Evolutionary conservation across 2,113 vertebrate species (phyloP).

Genomic region (Triplophysa dalaica): DNA sequence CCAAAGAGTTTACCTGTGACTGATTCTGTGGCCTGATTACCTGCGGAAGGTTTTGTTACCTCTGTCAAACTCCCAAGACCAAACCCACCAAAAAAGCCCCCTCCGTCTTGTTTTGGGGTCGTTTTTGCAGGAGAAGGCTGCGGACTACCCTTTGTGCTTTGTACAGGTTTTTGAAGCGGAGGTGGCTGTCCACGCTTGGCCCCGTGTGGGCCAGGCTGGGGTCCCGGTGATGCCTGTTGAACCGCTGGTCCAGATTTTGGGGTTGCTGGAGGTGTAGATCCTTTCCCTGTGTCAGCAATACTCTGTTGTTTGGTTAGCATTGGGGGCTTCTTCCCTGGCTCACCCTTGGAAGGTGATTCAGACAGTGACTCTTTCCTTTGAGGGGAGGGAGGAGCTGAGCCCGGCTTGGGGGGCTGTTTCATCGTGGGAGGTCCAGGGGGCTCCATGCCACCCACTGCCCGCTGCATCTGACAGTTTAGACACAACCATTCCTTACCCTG

Average conservation of each 20-base stretch:
- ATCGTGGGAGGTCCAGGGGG: slow-evolving; percentile 68
- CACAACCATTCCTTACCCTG: slow-evolving; percentile 97
- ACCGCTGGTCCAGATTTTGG: slow-evolving; percentile 63
- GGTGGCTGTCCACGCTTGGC: slow-evolving; percentile 58
- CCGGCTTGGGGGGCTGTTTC: slow-evolving; percentile 72
- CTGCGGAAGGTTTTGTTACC: slow-evolving; percentile 64
- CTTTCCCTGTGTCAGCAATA: slow-evolving; percentile 67
- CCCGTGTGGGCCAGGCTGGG: slow-evolving; percentile 56
- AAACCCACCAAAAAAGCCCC: slow-evolving; percentile 76
- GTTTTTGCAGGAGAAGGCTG: slow-evolving; percentile 74
- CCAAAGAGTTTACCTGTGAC: slow-evolving; percentile 76
- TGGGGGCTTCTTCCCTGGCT: slow-evolving; percentile 70
- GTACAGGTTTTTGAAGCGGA: slow-evolving; percentile 66
- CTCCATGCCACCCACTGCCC: slow-evolving; percentile 86
- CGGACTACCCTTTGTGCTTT: slow-evolving; percentile 73
- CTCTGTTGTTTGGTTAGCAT: slow-evolving; percentile 82
- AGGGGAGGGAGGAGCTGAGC: slow-evolving; percentile 68
- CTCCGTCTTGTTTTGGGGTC: slow-evolving; percentile 72
- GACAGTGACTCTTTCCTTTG: slow-evolving; percentile 65
- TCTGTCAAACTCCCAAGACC: slow-evolving; percentile 75
- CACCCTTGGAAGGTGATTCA: slow-evolving; percentile 67
- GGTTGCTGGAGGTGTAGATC: slow-evolving; percentile 72
- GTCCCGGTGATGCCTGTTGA: slow-evolving; percentile 58
- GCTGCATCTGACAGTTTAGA: slow-evolving; percentile 98
- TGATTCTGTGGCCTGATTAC: slow-evolving; percentile 62